phyloP scores from a whole-genome alignment of 2,888 invertebrate species.

The Catocala nupta region DNA sequence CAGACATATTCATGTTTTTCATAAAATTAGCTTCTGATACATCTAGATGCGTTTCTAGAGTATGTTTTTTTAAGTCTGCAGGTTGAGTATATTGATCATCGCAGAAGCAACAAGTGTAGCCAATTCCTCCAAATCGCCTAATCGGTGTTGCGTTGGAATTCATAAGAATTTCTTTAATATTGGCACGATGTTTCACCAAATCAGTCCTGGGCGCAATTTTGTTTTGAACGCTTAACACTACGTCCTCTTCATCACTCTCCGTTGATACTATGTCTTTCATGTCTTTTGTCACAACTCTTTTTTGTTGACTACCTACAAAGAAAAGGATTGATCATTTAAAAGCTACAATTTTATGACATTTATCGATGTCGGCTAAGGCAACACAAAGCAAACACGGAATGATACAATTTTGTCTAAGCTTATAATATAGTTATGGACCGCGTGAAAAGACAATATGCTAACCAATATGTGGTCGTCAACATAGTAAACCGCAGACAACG shows the following conservation, averaged over 20 bases:
- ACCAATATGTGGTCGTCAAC: no score
- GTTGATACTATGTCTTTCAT: slow-evolving; percentile 1
- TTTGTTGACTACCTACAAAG: slow-evolving; percentile 47
- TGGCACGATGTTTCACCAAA: slow-evolving; percentile 60
- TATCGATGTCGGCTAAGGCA: not conserved
- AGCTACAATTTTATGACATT: slow-evolving; percentile 3
- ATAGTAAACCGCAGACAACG: no score
- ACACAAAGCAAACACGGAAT: not conserved
- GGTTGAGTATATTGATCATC: slow-evolving; percentile 52
- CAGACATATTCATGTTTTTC: slow-evolving; percentile 57
- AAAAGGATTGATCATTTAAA: slow-evolving; percentile 40
- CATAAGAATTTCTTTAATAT: slow-evolving; percentile 58
- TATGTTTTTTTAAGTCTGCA: slow-evolving; percentile 61
- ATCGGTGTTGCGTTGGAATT: slow-evolving; percentile 70
- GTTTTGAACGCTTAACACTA: not conserved
- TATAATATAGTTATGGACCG: no score
- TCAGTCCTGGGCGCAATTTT: slow-evolving; percentile 48
- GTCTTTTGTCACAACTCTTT: slow-evolving; percentile 19
- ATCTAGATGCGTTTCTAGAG: slow-evolving; percentile 50
- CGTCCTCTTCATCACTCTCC: slow-evolving; percentile 24
- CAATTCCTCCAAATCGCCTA: slow-evolving; percentile 56
- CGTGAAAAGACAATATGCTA: no score
- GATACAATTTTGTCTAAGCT: not conserved
- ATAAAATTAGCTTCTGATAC: slow-evolving; percentile 54
- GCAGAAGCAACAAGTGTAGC: slow-evolving; percentile 66